Base-by-base conservation (phyloP, 30 jellyfish, hydroid and myxozoan species). In the Aurelia coerulea region DNA sequence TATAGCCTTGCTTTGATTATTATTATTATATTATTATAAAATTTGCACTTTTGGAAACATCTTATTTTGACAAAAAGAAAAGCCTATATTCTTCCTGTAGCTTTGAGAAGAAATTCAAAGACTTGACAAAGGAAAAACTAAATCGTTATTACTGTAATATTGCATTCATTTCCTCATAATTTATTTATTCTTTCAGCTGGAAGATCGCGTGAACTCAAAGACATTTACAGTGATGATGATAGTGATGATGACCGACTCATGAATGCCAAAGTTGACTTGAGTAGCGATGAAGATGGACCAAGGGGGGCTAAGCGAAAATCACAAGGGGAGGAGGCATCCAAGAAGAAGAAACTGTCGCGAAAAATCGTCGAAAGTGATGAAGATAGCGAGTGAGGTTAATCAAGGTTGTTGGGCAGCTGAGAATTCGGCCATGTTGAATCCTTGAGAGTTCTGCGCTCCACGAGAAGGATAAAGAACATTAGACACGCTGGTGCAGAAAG, bases 211-310 rank as follows among this genome's bases (percentile, higher is more conserved):
- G 84, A 72, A 8, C 56, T 89, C 39, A 59, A 63, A 33, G 97
- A 94, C 58, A 70, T 89, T 11, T 89, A 94, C 80, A 94, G 99
- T 62, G 97, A 89, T 50, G 99, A 89, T 35, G 92, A 96, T 18
- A 90, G 90, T 33, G 97, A 89, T 49, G 99, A 89, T 31, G 92
- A 84, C 29, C 72, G 86, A 78, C 89, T 94, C 2, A 76, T 58
- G 72, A 81, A 90, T 34, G 99, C 99, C 17, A 94, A 94, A 84
- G 92, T 79, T 16, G 97, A 89, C 60, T 39, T 84, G 11, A 91
- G 90, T 50, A 90, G 97, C 68, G 99, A 89, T 50, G 97, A 94
- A 42, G 99, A 94, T 10, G 90, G 83, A 13, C 90, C 90, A 7
- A 51, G 78, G 59, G 95, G 83, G 32, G 85, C 68, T 0, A 96